These are phyloP conservation scores for Drosophila melanogaster DNA, from an alignment of 1,140 invertebrate genomes.

Conservation along the genomic window Release_6_plus_ISO1_MT NT_037436.4:15692001-15692500, in stretches of 20 bases:
- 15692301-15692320: slow-evolving; percentile 5
- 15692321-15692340: slow-evolving; percentile 21
- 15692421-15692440: slow-evolving; percentile 19
- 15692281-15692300: slow-evolving; percentile 42
- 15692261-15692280: not conserved
- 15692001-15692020: slow-evolving; percentile 24
- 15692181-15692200: slow-evolving; percentile 1
- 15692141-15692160: slow-evolving; percentile 5
- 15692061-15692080: slow-evolving; percentile 6
- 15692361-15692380: slow-evolving; percentile 24
- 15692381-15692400: slow-evolving; percentile 25
- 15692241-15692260: slow-evolving; percentile 14
- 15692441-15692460: slow-evolving; percentile 33
- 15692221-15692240: slow-evolving; percentile 10
- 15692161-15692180: slow-evolving; percentile 10
- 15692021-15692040: slow-evolving; percentile 25
- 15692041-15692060: slow-evolving; percentile 40
- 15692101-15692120: slow-evolving; percentile 26
- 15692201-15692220: slow-evolving; percentile 12
- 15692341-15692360: slow-evolving; percentile 19
- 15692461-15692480: slow-evolving; percentile 26
- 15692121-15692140: slow-evolving; percentile 34
- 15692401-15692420: slow-evolving; percentile 17
- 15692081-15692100: not conserved
- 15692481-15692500: slow-evolving; percentile 43